A percentile compares a stretch with the other conserved stretches of the same genome.
Evolutionary conservation across 37 sponge, comb jelly and placozoan species (phyloP).

Genomic region (Theonella swinhoei): DNA sequence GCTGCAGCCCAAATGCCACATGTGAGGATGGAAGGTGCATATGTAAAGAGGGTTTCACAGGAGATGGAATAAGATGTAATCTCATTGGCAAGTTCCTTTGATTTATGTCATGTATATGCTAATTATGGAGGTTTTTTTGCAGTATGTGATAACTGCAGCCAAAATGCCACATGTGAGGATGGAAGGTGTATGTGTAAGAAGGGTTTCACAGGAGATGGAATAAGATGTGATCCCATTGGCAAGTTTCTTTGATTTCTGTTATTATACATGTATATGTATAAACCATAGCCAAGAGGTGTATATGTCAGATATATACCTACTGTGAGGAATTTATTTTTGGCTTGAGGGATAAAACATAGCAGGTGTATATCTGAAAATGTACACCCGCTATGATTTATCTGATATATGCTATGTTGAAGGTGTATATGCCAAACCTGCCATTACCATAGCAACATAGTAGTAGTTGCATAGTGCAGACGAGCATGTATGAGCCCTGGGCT

Average conservation of each 20-base stretch:
- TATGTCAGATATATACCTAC: no score
- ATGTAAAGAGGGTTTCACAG: neutral
- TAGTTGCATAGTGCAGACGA: no score
- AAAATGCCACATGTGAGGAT: neutral
- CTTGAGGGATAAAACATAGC: no score
- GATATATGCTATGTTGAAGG: no score
- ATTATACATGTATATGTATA: neutral
- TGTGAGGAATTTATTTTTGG: neutral
- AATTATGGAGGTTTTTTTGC: no score
- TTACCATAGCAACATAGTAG: no score
- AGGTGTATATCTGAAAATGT: no score
- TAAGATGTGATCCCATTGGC: neutral
- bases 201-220: neutral
- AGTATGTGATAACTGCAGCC: neutral
- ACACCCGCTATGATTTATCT: no score
- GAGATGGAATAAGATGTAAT: neutral
- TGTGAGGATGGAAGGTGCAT: neutral
- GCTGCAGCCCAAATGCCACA: neutral
- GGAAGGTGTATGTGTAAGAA: neutral
- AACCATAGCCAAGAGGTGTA: no score
- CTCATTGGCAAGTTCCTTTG: neutral
- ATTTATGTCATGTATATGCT: no score
- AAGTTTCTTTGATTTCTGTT: neutral
- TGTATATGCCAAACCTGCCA: no score
- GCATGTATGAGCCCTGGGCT: no score